Evolutionary conservation across 2,797 vertebrate species (phyloP).

Genomic region (Nyctibius grandis): DNA sequence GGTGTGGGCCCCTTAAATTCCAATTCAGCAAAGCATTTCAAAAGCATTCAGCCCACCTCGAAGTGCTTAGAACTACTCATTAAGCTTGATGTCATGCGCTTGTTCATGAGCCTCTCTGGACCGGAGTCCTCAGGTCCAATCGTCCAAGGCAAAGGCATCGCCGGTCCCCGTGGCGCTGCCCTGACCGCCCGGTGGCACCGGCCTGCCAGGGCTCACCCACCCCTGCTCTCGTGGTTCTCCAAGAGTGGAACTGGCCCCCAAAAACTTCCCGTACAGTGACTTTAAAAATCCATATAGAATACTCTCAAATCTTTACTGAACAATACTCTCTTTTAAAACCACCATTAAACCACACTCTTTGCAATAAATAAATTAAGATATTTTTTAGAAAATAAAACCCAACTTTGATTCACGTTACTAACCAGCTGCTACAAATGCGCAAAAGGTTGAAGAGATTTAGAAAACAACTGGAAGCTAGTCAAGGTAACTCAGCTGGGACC

Average conservation of each 20-base stretch:
- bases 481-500: neutral
- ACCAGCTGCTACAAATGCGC: slow-evolving; percentile 40
- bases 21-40: neutral
- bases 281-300: slow-evolving; percentile 46
- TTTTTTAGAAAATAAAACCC: slow-evolving; percentile 43
- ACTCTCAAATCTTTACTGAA: slow-evolving; percentile 40
- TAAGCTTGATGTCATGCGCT: neutral
- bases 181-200: rapidly evolving
- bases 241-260: neutral
- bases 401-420: slow-evolving; percentile 18
- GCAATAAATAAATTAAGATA: slow-evolving; percentile 67
- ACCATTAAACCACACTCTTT: slow-evolving; percentile 38
- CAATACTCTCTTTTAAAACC: slow-evolving; percentile 30
- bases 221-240: neutral
- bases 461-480: slow-evolving; percentile 3
- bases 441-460: slow-evolving; percentile 19
- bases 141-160: neutral
- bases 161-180: neutral
- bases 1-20: neutral
- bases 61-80: neutral
- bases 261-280: neutral
- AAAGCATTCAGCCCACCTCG: neutral
- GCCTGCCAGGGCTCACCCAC: neutral
- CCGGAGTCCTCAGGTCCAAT: neutral
- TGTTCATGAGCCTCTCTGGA: neutral